A percentile compares a stretch with the other conserved stretches of the same genome.
Conservation (phyloP, 2,888 invertebrate species). For the Hirudinaria manillensis region DNA sequence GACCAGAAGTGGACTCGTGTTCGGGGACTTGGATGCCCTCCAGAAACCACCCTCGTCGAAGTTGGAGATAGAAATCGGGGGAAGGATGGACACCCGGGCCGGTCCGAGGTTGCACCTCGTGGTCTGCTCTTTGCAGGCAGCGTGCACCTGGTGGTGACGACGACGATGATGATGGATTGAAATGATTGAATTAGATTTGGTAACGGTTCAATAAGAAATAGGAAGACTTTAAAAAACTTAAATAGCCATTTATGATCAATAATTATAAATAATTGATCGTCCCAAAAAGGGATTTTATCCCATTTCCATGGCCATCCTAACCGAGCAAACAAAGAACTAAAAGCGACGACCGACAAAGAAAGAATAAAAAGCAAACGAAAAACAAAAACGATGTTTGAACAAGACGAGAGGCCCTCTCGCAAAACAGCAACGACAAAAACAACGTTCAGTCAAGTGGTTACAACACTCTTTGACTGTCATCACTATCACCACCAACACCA, state of each 20-base stretch:
- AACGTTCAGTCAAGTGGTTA: too few species aligned
- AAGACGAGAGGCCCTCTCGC: too few species aligned
- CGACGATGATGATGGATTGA: background rate
- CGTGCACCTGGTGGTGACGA: conserved; percentile 63
- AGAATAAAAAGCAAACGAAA: too few species aligned
- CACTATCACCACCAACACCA: too few species aligned
- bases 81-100: conserved; percentile 83
- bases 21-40: conserved; percentile 70
- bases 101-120: conserved; percentile 79
- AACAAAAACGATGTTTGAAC: too few species aligned
- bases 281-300: too few species aligned
- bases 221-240: too few species aligned
- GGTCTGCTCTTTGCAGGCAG: conserved; percentile 75
- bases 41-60: conserved; percentile 81
- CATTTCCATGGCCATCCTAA: too few species aligned
- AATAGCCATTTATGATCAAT: background rate
- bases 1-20: conserved; percentile 75
- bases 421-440: too few species aligned
- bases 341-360: too few species aligned
- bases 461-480: too few species aligned
- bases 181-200: background rate
- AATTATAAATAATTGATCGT: background rate
- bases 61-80: conserved; percentile 84
- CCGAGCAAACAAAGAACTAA: too few species aligned
- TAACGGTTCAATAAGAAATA: background rate